phyloP scores from a whole-genome alignment of 2,113 vertebrate genomes.

The Ictidomys tridecemlineatus region DNA sequence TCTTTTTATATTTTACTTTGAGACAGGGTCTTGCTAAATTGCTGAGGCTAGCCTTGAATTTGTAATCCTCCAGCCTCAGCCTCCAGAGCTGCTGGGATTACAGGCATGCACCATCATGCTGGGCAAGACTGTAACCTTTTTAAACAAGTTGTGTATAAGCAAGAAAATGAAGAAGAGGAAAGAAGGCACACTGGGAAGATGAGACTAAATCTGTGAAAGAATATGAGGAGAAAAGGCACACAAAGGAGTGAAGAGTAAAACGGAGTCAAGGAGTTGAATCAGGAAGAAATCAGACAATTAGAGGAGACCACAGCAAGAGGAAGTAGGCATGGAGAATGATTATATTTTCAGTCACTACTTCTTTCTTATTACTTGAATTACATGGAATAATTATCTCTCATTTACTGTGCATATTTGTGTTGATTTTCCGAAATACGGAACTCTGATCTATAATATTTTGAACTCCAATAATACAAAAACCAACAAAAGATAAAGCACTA shows the following conservation, averaged over 20 bases:
- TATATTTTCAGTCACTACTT: neutral
- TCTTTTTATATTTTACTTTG: too few species aligned
- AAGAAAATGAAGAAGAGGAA: neutral
- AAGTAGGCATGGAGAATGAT: neutral
- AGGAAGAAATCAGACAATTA: neutral
- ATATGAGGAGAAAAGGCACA: neutral
- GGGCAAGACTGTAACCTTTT: neutral
- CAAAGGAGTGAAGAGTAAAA: neutral
- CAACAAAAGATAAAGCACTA: slow-evolving; percentile 5
- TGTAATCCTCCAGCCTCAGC: too few species aligned
- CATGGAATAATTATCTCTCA: slow-evolving; percentile 23
- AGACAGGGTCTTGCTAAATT: too few species aligned
- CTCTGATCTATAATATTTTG: slow-evolving; percentile 41
- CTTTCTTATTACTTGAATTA: neutral
- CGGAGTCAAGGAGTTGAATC: neutral
- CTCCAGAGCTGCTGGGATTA: too few species aligned
- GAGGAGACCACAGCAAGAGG: neutral
- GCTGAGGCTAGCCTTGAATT: too few species aligned
- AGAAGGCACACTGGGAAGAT: neutral
- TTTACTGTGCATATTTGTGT: slow-evolving; percentile 14
- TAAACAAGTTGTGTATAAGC: neutral
- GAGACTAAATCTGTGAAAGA: neutral
- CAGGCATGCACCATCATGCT: too few species aligned
- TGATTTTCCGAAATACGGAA: slow-evolving; percentile 36
- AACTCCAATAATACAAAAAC: slow-evolving; percentile 17